These are phyloP conservation scores for Manis pentadactyla DNA, from an alignment of 2,797 vertebrate species.

Conservation along the genomic window DNA sequence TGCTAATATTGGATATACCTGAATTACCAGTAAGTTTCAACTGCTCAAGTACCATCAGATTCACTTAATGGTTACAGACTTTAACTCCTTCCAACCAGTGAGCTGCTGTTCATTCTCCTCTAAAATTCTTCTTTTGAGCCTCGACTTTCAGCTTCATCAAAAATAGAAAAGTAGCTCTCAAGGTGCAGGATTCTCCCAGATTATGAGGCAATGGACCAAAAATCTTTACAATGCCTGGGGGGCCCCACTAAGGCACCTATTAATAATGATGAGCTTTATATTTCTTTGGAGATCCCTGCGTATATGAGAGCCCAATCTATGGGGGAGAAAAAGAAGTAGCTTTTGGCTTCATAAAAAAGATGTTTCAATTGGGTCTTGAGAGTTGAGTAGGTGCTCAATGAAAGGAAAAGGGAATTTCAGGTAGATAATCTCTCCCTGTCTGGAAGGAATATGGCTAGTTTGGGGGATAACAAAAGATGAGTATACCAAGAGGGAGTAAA, in stretches of 20 bases:
- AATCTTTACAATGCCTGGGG: neutral
- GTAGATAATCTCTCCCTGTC: neutral
- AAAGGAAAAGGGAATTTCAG: neutral
- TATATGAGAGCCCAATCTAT: neutral
- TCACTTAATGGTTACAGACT: neutral
- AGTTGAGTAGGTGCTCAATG: neutral
- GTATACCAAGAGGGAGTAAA: neutral
- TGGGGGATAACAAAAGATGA: neutral
- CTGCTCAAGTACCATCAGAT: neutral
- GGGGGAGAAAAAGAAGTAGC: constrained; percentile 11
- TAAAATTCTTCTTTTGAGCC: neutral
- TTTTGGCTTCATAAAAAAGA: neutral
- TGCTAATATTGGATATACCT: neutral
- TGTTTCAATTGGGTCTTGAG: neutral
- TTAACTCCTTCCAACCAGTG: neutral
- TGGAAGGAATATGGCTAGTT: neutral
- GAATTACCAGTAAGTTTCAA: neutral
- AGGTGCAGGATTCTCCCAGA: neutral
- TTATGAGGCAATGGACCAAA: neutral
- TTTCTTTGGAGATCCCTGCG: neutral
- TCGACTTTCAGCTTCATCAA: neutral
- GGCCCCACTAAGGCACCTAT: neutral
- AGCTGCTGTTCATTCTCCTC: neutral
- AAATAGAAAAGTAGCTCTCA: neutral
- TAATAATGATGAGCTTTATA: neutral